Percentiles rank a stretch among this genome's conserved stretches.
Evolutionary conservation across 2,113 vertebrate species (phyloP).

Genomic region (Apaloderma vittatum): DNA sequence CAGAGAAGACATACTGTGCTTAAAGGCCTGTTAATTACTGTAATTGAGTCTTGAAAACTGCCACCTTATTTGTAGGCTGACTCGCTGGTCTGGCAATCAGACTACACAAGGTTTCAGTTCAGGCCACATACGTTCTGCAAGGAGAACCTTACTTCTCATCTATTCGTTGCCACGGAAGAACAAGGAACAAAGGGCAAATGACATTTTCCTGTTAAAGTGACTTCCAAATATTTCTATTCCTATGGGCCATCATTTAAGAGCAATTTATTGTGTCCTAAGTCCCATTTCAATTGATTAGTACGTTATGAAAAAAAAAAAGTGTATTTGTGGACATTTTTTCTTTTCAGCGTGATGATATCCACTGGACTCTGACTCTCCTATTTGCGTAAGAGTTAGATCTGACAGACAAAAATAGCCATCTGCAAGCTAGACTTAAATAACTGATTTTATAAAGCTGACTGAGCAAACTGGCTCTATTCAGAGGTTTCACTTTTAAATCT

Average conservation of each 20-base stretch:
- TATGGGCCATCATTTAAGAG: not conserved
- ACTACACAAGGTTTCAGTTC: not conserved
- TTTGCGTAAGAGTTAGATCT: not conserved
- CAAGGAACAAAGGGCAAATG: not conserved
- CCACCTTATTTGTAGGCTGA: not conserved
- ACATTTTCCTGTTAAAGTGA: not conserved
- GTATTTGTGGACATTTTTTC: slow-evolving; percentile 1
- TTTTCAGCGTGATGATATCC: not conserved
- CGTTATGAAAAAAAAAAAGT: not conserved
- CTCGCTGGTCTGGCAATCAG: not conserved
- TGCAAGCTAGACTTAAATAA: too few relatives aligned
- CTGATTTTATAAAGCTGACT: slow-evolving; percentile 35
- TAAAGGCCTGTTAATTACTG: not conserved
- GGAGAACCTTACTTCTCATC: not conserved
- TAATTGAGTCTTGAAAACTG: slow-evolving; percentile 29
- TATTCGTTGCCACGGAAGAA: not conserved
- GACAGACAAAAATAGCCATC: slow-evolving; percentile 23
- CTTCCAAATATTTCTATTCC: not conserved
- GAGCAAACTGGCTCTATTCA: slow-evolving; percentile 45
- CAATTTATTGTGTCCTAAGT: not conserved
- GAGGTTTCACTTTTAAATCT: slow-evolving; percentile 68
- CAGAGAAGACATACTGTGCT: not conserved
- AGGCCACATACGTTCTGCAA: slow-evolving; percentile 5
- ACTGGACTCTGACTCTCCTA: not conserved
- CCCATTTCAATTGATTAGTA: not conserved